These are phyloP conservation scores for Drosophila sp. DNA, from an alignment of 1,140 invertebrate species.

Conservation along the genomic window DNA sequence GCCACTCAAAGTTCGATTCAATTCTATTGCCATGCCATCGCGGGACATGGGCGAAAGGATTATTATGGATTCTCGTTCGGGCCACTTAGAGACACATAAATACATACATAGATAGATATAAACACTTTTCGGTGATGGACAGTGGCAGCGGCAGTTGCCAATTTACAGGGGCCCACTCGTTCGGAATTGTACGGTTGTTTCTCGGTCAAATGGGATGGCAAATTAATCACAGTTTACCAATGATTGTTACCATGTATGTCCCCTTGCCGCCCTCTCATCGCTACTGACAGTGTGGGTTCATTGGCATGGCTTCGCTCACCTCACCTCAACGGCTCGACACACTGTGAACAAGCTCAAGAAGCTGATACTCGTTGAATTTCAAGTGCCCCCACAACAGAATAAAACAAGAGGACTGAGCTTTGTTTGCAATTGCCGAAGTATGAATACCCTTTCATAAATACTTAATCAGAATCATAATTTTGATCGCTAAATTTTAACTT, in stretches of 20 bases:
- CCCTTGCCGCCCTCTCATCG: not conserved
- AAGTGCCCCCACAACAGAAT: not conserved
- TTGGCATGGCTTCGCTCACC: slow-evolving; percentile 30
- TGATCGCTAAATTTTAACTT: no score
- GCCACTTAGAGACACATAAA: slow-evolving; percentile 19
- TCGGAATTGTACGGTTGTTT: no score
- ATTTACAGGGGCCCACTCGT: no score
- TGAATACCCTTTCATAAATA: not conserved
- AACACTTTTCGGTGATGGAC: no score
- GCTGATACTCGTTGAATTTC: slow-evolving; percentile 12
- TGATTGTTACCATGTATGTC: not conserved
- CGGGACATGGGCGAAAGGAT: slow-evolving; percentile 3
- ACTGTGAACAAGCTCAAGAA: slow-evolving; percentile 2
- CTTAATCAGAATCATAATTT: no score
- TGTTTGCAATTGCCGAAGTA: not conserved
- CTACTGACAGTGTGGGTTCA: slow-evolving; percentile 12
- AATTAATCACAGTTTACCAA: not conserved
- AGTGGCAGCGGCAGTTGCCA: no score
- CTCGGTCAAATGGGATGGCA: not conserved
- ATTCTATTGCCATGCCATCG: not conserved
- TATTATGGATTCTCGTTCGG: slow-evolving; percentile 37
- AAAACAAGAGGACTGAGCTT: not conserved
- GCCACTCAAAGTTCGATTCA: not conserved
- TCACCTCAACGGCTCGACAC: slow-evolving; percentile 21
- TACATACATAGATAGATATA: not conserved